Evolutionary conservation across 1,140 invertebrate genomes (phyloP).

Genomic region (Calephelis nemesis): DNA sequence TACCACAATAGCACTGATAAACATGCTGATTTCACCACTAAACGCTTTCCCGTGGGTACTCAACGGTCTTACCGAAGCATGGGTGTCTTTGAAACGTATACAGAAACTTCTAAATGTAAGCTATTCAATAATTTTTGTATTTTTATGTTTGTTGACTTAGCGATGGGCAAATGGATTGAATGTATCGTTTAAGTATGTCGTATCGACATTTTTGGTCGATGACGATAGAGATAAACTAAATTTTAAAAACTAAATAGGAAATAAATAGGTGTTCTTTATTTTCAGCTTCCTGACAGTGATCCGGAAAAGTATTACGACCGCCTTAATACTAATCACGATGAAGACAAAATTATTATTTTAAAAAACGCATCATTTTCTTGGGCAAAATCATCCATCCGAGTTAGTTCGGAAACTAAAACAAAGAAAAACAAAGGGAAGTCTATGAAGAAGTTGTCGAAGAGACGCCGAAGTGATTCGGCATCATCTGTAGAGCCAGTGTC

Average conservation of each 20-base stretch:
- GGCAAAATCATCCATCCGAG: conserved; percentile 47
- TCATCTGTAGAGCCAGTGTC: conserved; percentile 41
- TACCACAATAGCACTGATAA: conserved; percentile 95
- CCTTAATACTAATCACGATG: conserved; percentile 61
- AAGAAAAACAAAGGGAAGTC: conserved; percentile 77
- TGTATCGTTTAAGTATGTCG: too few species aligned
- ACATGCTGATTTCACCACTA: conserved; percentile 96
- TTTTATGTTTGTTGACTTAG: neutral
- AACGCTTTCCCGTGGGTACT: conserved; percentile 99
- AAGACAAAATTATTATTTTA: conserved; percentile 74
- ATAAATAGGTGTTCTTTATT: neutral
- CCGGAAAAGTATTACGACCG: conserved; percentile 72
- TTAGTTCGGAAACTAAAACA: conserved; percentile 33
- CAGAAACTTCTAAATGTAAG: conserved; percentile 86
- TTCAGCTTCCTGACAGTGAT: conserved; percentile 83
- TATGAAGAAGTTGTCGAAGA: conserved; percentile 59
- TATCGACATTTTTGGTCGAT: too few species aligned
- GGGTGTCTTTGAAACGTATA: conserved; percentile 92
- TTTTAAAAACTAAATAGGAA: too few species aligned
- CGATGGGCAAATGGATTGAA: too few species aligned
- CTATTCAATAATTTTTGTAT: neutral
- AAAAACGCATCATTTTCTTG: conserved; percentile 77
- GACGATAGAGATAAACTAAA: too few species aligned
- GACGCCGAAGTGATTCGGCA: conserved; percentile 44
- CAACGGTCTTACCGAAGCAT: conserved; percentile 96